phyloP scores from a whole-genome alignment of 2,113 vertebrate genomes.

The Rostratula benghalensis region DNA sequence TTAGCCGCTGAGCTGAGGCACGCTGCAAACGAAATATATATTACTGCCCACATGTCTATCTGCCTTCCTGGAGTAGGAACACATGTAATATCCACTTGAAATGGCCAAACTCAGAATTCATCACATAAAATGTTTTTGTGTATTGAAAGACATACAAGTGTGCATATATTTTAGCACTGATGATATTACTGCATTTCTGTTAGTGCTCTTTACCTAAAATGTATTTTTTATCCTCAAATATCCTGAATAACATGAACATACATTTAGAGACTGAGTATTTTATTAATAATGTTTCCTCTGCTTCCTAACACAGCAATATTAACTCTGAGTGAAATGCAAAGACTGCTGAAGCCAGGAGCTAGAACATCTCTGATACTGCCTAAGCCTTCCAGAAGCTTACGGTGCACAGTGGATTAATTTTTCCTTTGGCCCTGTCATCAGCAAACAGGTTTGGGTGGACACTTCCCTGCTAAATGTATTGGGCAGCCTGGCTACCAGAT shows the following conservation, averaged over 20 bases:
- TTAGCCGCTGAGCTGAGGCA: slow-evolving; percentile 47
- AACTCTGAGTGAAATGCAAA: slow-evolving; percentile 1
- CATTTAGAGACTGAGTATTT: not conserved
- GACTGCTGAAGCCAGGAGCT: not conserved
- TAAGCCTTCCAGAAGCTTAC: not conserved
- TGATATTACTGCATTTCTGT: not conserved
- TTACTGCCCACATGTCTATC: slow-evolving; percentile 41
- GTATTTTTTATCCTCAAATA: not conserved
- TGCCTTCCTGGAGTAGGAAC: slow-evolving; percentile 13
- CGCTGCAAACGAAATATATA: slow-evolving; percentile 40
- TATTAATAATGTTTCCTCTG: not conserved
- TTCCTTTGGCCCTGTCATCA: not conserved
- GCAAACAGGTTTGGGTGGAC: not conserved
- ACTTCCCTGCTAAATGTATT: not conserved
- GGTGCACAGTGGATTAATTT: not conserved
- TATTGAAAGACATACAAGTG: not conserved
- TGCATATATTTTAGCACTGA: not conserved
- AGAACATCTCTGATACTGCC: not conserved
- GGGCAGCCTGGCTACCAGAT: not conserved
- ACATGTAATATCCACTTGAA: not conserved
- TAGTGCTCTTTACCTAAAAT: not conserved
- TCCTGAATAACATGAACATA: not conserved
- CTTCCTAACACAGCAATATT: not conserved
- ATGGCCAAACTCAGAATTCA: not conserved
- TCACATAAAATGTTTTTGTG: not conserved